Percentiles rank a stretch among this genome's conserved stretches.
Conservation (phyloP, 1,140 invertebrate species). For the Helicoverpa zea region DNA sequence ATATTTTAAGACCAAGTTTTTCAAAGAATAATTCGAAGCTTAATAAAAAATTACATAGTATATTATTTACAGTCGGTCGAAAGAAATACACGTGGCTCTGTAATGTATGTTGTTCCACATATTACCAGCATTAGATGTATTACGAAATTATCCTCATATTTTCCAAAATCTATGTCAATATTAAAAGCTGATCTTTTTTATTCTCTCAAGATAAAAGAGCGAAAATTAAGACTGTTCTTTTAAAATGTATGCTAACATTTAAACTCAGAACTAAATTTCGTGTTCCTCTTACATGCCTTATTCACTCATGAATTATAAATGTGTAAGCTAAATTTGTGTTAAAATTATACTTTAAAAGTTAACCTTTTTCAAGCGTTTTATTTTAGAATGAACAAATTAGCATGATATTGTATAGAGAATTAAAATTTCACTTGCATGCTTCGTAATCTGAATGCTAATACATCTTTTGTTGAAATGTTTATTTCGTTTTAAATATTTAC, state of each 20-base stretch:
- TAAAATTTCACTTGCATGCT: slow-evolving; percentile 35
- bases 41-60: too few relatives aligned
- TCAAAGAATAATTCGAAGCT: too few relatives aligned
- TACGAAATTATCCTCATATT: too few relatives aligned
- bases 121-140: too few relatives aligned
- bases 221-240: slow-evolving; percentile 16
- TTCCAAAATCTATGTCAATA: not conserved
- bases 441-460: not conserved
- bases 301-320: slow-evolving; percentile 47
- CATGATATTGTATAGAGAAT: slow-evolving; percentile 41
- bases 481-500: slow-evolving; percentile 33
- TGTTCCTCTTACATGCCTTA: slow-evolving; percentile 2
- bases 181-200: not conserved
- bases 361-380: slow-evolving; percentile 30
- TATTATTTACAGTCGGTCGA: too few relatives aligned
- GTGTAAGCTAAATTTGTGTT: slow-evolving; percentile 43
- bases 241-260: slow-evolving; percentile 12
- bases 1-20: too few relatives aligned
- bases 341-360: slow-evolving; percentile 44
- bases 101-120: too few relatives aligned
- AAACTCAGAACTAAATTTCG: slow-evolving; percentile 9
- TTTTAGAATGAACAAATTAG: slow-evolving; percentile 15
- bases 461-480: slow-evolving; percentile 12
- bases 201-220: not conserved
- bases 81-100: too few relatives aligned